Evolutionary conservation across 1,140 invertebrate species (phyloP), one percentile per base, ranked within the genome.

Genomic region (Cotesia vestalis): DNA sequence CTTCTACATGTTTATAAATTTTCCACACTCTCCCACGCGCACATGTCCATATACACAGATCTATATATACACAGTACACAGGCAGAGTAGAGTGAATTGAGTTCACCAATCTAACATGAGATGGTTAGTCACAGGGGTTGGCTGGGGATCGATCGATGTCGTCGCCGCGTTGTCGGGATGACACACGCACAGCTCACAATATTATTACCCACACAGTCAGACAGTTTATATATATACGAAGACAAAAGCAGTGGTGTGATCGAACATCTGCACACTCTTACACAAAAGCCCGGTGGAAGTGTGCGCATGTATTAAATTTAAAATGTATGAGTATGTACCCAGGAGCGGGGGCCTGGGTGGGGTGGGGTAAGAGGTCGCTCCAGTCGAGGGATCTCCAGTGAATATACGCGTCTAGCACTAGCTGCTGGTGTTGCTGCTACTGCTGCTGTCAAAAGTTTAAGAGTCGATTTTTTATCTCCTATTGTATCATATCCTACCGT

Each of bases 331-430:
- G 11, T 11, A 4, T 72, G 66, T 78, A 55, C 27, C 3, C 27
- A 20, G 17, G 11, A 55, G 12, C 8, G 12, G n/a, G 11, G 40
- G 80, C 78, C 79, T 78, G 78, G 80, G 74, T 81, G 83, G 85
- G 84, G 84, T 76, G 84, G 84, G 84, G 83, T 82, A 80, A 82
- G 85, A 84, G 83, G 84, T 79, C 84, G 85, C 83, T 76, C 69
- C 75, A 73, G 74, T 83, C 80, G 81, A 72, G 75, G 75, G 62
- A 77, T 76, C 34, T 62, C 77, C 76, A 83, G 83, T 82, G 40
- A 46, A 46, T 46, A 46, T 46, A 79, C 78, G 83, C 81, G 80
- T 80, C 75, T 77, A 83, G 81, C 78, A 46, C 40, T 46, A 46
- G 40, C 40, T 46, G 40, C 40, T 46, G 40, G 40, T 46, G 40